A percentile compares a stretch with the other conserved stretches of the same genome.
phyloP scores from a whole-genome alignment of 2,113 vertebrate genomes.

The Pomatostomus ruficeps region DNA sequence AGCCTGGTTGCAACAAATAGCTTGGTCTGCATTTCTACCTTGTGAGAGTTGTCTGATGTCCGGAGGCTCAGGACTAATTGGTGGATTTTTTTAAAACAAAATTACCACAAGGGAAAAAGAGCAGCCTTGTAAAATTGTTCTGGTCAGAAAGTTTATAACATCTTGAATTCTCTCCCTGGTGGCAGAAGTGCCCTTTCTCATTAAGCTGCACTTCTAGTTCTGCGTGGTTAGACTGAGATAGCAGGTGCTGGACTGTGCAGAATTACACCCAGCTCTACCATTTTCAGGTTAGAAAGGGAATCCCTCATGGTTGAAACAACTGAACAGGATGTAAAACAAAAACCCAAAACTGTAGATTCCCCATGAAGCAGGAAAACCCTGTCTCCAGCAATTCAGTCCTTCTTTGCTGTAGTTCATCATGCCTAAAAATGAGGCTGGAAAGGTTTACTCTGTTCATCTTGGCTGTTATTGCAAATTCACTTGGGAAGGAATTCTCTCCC shows the following conservation, averaged over 20 bases:
- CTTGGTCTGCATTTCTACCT: background rate
- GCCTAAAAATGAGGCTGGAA: background rate
- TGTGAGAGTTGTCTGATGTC: background rate
- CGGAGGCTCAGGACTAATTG: fast-evolving
- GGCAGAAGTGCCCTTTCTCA: background rate
- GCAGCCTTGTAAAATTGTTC: background rate
- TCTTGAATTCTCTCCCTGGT: background rate
- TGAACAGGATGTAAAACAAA: background rate
- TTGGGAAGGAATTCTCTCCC: background rate
- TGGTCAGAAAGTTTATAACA: background rate
- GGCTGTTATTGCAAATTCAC: background rate
- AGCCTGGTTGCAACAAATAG: background rate
- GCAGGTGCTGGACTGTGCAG: background rate
- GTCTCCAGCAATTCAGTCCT: background rate
- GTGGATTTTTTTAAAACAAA: background rate
- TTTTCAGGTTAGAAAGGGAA: background rate
- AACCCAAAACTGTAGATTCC: background rate
- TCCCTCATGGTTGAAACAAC: background rate
- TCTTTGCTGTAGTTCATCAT: background rate
- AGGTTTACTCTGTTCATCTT: background rate
- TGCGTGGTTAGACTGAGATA: fast-evolving
- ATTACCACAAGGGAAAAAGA: background rate
- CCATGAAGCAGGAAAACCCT: background rate
- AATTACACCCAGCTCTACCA: background rate
- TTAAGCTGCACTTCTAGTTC: background rate